A percentile compares a stretch with the other conserved stretches of the same genome.
phyloP scores from a whole-genome alignment of 2,888 invertebrate species.

The Eumacrocentrus americanus region DNA sequence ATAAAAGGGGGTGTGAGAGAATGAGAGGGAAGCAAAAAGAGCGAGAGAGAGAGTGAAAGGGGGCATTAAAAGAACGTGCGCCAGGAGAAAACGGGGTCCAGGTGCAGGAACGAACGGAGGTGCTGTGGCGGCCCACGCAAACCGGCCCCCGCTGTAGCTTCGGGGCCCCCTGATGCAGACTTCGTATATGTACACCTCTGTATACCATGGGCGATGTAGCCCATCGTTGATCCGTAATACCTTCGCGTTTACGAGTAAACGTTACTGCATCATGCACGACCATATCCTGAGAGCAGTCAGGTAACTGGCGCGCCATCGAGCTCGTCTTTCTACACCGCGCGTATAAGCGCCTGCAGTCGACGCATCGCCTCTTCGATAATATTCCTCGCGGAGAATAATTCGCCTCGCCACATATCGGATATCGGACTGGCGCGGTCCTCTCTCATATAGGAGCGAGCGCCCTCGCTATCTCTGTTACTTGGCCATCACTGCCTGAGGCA shows the following conservation, averaged over 20 bases:
- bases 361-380: slow-evolving; percentile 53
- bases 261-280: slow-evolving; percentile 36
- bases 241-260: slow-evolving; percentile 48
- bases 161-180: slow-evolving; percentile 34
- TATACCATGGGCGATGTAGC: slow-evolving; percentile 19
- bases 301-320: slow-evolving; percentile 24
- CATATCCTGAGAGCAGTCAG: slow-evolving; percentile 2
- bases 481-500: not conserved
- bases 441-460: not conserved
- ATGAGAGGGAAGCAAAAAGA: slow-evolving; percentile 10
- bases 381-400: slow-evolving; percentile 51
- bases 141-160: slow-evolving; percentile 46
- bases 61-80: slow-evolving; percentile 25
- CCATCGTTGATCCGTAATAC: slow-evolving; percentile 51
- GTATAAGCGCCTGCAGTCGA: slow-evolving; percentile 43
- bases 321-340: slow-evolving; percentile 36
- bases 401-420: slow-evolving; percentile 42
- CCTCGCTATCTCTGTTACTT: not conserved
- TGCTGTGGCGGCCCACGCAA: slow-evolving; percentile 53
- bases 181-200: slow-evolving; percentile 5
- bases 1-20: slow-evolving; percentile 1
- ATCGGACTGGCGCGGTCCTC: slow-evolving; percentile 26
- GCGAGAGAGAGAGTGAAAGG: slow-evolving; percentile 24
- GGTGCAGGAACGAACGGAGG: slow-evolving; percentile 47
- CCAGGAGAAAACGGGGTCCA: slow-evolving; percentile 37